phyloP scores from a whole-genome alignment of 1,140 invertebrate genomes.

The Cotesia glomerata region DNA sequence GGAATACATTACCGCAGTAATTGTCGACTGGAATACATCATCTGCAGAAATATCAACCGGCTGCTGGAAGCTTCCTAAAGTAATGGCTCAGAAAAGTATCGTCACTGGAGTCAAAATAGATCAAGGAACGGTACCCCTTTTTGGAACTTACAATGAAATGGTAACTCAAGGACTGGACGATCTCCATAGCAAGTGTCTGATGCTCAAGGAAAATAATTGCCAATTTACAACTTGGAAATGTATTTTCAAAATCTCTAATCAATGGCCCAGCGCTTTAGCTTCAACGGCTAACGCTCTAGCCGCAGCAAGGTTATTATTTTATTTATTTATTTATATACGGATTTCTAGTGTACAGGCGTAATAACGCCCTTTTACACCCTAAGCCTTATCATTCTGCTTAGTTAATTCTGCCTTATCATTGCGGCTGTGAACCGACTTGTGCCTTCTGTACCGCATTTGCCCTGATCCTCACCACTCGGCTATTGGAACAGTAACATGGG shows the following conservation, averaged over 20 bases:
- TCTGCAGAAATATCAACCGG: constrained; percentile 92
- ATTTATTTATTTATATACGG: constrained; percentile 4
- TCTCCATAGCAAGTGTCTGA: constrained; percentile 88
- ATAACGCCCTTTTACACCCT: too few species aligned
- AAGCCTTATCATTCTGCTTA: too few species aligned
- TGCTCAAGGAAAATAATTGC: constrained; percentile 98
- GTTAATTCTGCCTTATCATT: too few species aligned
- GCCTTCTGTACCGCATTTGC: too few species aligned
- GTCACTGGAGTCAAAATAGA: constrained; percentile 94
- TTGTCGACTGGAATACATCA: too few species aligned
- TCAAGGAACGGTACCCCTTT: constrained; percentile 84
- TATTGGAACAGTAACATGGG: too few species aligned
- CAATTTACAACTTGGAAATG: constrained; percentile 99
- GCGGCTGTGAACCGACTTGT: too few species aligned
- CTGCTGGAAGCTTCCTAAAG: constrained; percentile 75
- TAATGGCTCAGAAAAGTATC: constrained; percentile 82
- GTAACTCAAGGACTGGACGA: constrained; percentile 98
- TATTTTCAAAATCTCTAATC: constrained; percentile 90
- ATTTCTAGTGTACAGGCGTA: too few species aligned
- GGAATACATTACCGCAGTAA: too few species aligned
- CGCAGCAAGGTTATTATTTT: constrained; percentile 71
- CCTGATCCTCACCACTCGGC: too few species aligned
- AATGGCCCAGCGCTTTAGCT: constrained; percentile 85
- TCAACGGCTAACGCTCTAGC: constrained; percentile 95
- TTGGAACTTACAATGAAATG: constrained; percentile 90